These are phyloP conservation scores for Cryptotermes secundus DNA, from an alignment of 1,140 invertebrate species.

Conservation along the genomic window DNA sequence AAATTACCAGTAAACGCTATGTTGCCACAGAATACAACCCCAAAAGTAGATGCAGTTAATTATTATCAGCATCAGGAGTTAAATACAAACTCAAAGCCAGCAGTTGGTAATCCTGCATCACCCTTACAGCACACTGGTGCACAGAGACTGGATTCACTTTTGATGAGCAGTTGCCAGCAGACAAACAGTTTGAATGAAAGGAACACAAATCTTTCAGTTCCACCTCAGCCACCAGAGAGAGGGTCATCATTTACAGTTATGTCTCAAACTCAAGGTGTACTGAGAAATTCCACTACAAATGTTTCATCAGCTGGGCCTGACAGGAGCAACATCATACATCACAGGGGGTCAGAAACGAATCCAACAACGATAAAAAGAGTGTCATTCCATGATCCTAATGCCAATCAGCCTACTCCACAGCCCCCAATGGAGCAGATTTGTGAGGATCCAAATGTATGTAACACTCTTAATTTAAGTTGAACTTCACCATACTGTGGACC, in stretches of 20 bases:
- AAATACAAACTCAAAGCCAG: not conserved
- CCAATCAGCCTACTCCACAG: constrained; percentile 53
- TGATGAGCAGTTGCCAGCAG: not conserved
- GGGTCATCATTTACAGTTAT: constrained; percentile 80
- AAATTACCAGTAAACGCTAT: not conserved
- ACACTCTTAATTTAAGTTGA: constrained; percentile 27
- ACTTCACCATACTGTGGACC: too few species aligned
- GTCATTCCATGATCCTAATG: constrained; percentile 72
- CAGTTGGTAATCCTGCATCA: not conserved
- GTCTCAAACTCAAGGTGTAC: constrained; percentile 52
- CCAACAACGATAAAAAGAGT: constrained; percentile 55
- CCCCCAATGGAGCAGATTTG: constrained; percentile 59
- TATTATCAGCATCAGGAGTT: not conserved
- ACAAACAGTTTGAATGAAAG: not conserved
- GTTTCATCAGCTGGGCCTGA: not conserved
- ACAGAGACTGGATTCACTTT: constrained; percentile 34
- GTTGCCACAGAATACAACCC: not conserved
- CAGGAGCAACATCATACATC: not conserved
- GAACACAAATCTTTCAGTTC: constrained; percentile 36
- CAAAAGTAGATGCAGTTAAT: not conserved
- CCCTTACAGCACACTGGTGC: constrained; percentile 26
- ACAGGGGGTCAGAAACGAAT: not conserved
- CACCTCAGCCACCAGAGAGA: constrained; percentile 72
- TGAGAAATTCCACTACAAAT: constrained; percentile 21
- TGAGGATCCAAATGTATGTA: constrained; percentile 80